Conservation (phyloP, 2,888 invertebrate species). For the Idaea straminata region DNA sequence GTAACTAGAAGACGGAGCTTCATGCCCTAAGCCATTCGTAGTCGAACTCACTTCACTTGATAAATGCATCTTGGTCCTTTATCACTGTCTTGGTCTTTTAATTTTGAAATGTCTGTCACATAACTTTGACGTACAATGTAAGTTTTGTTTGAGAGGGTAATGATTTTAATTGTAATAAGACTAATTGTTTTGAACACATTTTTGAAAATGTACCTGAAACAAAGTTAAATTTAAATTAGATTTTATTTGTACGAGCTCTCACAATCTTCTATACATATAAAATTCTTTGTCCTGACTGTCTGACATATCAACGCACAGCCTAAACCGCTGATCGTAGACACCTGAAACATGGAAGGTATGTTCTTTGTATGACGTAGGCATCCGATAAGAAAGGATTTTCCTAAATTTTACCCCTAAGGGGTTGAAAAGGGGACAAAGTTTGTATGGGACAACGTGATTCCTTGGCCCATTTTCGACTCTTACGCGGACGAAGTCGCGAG, state of each 20-base stretch:
- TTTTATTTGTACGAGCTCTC: not conserved
- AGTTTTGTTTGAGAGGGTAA: constrained; percentile 14
- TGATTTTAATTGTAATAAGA: not conserved
- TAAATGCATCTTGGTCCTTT: constrained; percentile 83
- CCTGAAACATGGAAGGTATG: too few relatives aligned
- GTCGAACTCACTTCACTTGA: constrained; percentile 89
- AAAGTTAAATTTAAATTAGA: not conserved
- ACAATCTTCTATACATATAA: too few relatives aligned
- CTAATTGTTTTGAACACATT: not conserved
- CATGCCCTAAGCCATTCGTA: constrained; percentile 78
- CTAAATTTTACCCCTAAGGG: too few relatives aligned
- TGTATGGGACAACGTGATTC: too few relatives aligned
- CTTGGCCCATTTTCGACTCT: too few relatives aligned
- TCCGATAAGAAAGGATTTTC: too few relatives aligned
- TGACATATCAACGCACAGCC: too few relatives aligned
- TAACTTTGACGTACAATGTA: constrained; percentile 38
- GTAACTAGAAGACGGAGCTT: constrained; percentile 73
- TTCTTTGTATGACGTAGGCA: too few relatives aligned
- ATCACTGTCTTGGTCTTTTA: constrained; percentile 34
- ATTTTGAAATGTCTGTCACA: constrained; percentile 58
- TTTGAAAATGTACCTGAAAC: not conserved
- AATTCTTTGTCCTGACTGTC: too few relatives aligned
- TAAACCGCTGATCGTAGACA: too few relatives aligned
- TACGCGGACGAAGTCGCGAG: too few relatives aligned
- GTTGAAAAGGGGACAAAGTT: too few relatives aligned